Conservation (phyloP, 2,113 vertebrate genomes). For the Burhinus oedicnemus region DNA sequence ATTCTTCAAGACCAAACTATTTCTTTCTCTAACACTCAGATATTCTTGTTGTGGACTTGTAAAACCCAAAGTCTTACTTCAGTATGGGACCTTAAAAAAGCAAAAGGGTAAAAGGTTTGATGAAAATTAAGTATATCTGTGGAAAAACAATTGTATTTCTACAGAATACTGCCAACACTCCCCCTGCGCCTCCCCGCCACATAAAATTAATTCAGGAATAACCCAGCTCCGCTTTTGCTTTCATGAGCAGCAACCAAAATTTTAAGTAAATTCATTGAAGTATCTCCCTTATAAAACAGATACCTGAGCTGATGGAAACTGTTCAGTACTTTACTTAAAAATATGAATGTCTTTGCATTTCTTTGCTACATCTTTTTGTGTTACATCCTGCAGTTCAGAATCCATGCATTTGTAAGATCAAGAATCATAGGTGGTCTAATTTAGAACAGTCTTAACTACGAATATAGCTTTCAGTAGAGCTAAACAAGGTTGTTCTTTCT, state of each 20-base stretch:
- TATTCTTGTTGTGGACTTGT: neutral
- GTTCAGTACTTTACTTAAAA: neutral
- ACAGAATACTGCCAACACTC: neutral
- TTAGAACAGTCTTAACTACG: neutral
- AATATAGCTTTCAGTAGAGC: neutral
- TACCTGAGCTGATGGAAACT: rapidly evolving
- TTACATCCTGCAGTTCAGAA: neutral
- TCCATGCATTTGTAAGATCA: neutral
- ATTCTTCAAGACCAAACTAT: neutral
- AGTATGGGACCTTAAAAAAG: neutral
- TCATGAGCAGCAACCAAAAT: neutral
- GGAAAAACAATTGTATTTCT: neutral
- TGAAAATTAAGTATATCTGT: neutral
- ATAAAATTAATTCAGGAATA: neutral
- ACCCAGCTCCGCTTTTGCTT: neutral
- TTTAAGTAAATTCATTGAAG: neutral
- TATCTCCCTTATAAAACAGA: neutral
- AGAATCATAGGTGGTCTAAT: neutral
- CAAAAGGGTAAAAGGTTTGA: neutral
- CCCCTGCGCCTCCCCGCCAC: rapidly evolving
- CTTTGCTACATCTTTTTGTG: neutral
- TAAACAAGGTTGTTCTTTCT: neutral
- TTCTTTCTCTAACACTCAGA: neutral
- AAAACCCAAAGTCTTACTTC: neutral
- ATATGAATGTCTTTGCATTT: neutral